Evolutionary conservation across 2,113 vertebrate species (phyloP), one percentile per base, ranked within the genome.

Genomic region (Carassius auratus): DNA sequence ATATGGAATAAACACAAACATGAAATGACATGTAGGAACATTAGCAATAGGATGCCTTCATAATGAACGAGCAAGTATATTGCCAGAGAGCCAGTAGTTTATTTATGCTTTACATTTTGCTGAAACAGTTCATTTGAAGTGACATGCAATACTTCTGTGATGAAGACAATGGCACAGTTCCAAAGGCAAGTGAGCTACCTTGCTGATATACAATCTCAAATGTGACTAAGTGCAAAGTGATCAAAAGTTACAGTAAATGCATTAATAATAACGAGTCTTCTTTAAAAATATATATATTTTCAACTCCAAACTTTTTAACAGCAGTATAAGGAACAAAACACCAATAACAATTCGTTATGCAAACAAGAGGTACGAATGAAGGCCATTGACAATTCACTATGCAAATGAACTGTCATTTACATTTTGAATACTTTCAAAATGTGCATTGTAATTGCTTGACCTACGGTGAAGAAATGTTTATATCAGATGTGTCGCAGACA

Each of bases 1-100:
- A n/a, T 71, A 71, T 71, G 68, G 36, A 71, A 71, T 38, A 69
- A 38, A 19, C 33, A 69, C 66, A 68, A 68, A 69, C 61, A 19
- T 69, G 30, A 69, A 71, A 42, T 21, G 17, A 42, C 1, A 19
- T 12, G 21, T 21, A 73, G 69, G 68, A 73, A 38, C 66, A 52
- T 17, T 12, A 71, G 33, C 21, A 71, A 71, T 38, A 38, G 33
- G 68, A 10, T 73, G 12, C 36, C 21, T 38, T 71, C 36, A 71
- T 71, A 19, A 71, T 71, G 33, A 42, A 21, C 33, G 21, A 42
- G 68, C 17, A 38, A 42, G 36, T 71, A 36, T 71, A 8, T 71
- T 36, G 19, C 19, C 68, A 71, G 68, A 71, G 64, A 33, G 30
- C 26, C 30, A 17, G 2, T 68, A 8, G 30, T 33, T 68, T 68